Base-by-base conservation (phyloP, 2,888 invertebrate species). In the Eledona agricola region DNA sequence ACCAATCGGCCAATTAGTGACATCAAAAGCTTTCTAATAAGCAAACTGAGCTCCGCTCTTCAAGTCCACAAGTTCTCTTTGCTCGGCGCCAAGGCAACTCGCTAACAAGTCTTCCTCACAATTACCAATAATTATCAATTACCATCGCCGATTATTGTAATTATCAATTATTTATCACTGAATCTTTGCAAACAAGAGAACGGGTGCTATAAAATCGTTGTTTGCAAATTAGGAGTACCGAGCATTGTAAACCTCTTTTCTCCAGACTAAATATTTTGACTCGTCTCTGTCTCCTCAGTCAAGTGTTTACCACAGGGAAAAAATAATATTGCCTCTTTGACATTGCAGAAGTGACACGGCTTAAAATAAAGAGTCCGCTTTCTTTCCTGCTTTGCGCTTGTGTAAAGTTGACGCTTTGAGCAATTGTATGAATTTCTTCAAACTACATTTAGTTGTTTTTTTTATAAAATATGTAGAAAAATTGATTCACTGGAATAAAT, bases 11-110 rank as follows among this genome's bases (percentile, higher is more conserved):
- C 37, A 31, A 43, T 43, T 43, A 43, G 31, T n/a, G 29, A 19
- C 10, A 31, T 20, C 29, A 43, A 31, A 10, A 43, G 29, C 43
- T 43, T 43, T 43, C 31, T 43, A 31, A 43, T 43, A 43, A 43
- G 43, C 43, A 11, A 13, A 13, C 43, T 2, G 11, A 43, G 43
- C 28, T 25, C 9, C 26, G 9, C 9, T 1, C 9, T 9, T 9
- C 9, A 26, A 26, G 9, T 9, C n/a, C n/a, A n/a, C n/a, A n/a
- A n/a, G n/a, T n/a, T n/a, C n/a, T n/a, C n/a, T n/a, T n/a, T n/a
- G n/a, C n/a, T n/a, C n/a, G n/a, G n/a, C n/a, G n/a, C n/a, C n/a
- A n/a, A n/a, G n/a, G n/a, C n/a, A n/a, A n/a, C n/a, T n/a, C n/a
- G n/a, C n/a, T n/a, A n/a, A n/a, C n/a, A n/a, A n/a, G n/a, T n/a